A percentile compares a stretch with the other conserved stretches of the same genome.
These are phyloP conservation scores for Rotaria macrura DNA, from an alignment of 2,888 invertebrate genomes.

Conservation along the genomic window DNA sequence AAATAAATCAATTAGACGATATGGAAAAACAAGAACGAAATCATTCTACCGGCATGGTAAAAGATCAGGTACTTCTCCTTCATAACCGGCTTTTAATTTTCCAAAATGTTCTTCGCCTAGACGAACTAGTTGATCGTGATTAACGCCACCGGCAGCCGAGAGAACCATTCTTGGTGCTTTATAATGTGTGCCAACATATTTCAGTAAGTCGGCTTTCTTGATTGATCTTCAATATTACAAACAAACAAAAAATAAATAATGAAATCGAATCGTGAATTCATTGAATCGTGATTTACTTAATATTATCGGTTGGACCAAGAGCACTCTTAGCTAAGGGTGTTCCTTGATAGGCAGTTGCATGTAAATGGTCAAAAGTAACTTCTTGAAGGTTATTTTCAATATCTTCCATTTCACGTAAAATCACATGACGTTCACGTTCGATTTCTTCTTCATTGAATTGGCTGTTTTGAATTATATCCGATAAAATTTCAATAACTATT, in stretches of 20 bases:
- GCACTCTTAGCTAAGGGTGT: constrained; percentile 95
- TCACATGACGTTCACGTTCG: constrained; percentile 90
- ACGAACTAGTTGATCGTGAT: constrained; percentile 72
- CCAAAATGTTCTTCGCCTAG: constrained; percentile 70
- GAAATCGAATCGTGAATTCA: too few species aligned
- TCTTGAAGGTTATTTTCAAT: constrained; percentile 96
- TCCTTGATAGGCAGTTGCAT: constrained; percentile 79
- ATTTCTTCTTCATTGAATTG: constrained; percentile 70
- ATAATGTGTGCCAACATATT: constrained; percentile 81
- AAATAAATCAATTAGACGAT: background rate
- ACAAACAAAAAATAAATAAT: too few species aligned
- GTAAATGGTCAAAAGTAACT: constrained; percentile 95
- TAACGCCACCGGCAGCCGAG: constrained; percentile 74
- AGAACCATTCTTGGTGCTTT: constrained; percentile 83
- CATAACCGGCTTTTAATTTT: constrained; percentile 42
- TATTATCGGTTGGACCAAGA: constrained; percentile 83
- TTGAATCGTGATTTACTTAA: constrained; percentile 55
- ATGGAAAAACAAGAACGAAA: background rate
- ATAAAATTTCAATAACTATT: constrained; percentile 77
- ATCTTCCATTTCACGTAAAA: constrained; percentile 91
- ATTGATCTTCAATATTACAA: constrained; percentile 46
- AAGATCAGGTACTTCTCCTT: constrained; percentile 60
- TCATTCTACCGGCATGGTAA: constrained; percentile 59
- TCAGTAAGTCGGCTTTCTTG: constrained; percentile 45
- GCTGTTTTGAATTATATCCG: constrained; percentile 93